Base-by-base conservation (phyloP, 2,797 vertebrate species). In the Oreochromis mossambicus region DNA sequence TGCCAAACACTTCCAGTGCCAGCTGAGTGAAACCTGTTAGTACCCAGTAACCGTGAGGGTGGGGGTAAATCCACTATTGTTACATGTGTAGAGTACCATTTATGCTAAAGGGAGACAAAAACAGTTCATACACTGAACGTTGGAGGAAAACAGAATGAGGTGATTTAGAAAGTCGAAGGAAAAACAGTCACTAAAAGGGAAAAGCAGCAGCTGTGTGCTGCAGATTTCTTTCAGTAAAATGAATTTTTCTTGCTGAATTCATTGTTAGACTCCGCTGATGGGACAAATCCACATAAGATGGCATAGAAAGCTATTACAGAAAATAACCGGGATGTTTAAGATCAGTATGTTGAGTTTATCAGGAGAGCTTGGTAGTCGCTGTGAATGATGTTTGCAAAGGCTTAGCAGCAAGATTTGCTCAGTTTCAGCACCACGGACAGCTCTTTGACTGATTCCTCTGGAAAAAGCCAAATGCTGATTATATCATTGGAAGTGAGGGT, bases 371-470 rank as follows among this genome's bases (percentile, higher is more conserved):
- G 19, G 43, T 46, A 21, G 26, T 61, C 4, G 43, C 17, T 76
- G 14, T 48, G 41, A 75, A 26, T 26, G 21, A 68, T 10, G 38
- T 68, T 68, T 3, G 2, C 63, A 68, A 68, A 43, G 43, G 68
- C 24, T 73, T 7, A 73, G 6, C 66, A 19, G 24, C 24, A 29
- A 48, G 21, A 15, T 43, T 12, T 41, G 15, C 24, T 48, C 13
- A 26, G 34, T 86, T 94, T 96, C 96, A 96, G 96, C 80, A 96
- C 96, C 95, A 92, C 0, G 94, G 96, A 96, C 88, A 96, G 96
- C 83, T 94, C 94, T 83, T 6, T 70, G 4, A 81, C 61, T 5
- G 70, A 70, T 32, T 84, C 66, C 9, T 13, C n/a, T 19, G 8
- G 54, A 76, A 87, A 11, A 24, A 26, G 55, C 26, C 24, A 76